Conservation (phyloP, 2,113 vertebrate species). For the Festucalex cinctus region DNA sequence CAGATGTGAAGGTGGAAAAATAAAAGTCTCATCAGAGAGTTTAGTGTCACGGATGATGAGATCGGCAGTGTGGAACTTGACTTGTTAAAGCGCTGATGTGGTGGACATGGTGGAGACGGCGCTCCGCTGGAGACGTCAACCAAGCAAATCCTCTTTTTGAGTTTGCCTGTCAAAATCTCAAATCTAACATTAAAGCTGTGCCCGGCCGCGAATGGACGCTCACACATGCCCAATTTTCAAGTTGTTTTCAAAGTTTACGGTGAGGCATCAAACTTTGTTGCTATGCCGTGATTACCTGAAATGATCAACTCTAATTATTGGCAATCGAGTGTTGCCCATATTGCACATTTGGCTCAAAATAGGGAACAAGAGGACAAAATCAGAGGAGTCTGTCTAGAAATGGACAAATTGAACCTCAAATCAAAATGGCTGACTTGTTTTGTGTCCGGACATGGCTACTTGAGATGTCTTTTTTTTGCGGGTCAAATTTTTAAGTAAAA, state of each 20-base stretch:
- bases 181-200: slow-evolving; percentile 3
- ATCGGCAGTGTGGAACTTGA: slow-evolving; percentile 3
- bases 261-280: not conserved
- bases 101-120: not conserved
- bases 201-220: not conserved
- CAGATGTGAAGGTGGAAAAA: not conserved
- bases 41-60: not conserved
- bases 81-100: slow-evolving; percentile 2
- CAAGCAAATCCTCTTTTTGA: slow-evolving; percentile 3
- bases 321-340: not conserved
- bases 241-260: not conserved
- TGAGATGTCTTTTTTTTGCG: not conserved
- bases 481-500: too few relatives aligned
- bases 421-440: not conserved
- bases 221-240: not conserved
- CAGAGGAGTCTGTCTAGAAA: too few relatives aligned
- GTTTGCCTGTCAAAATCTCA: not conserved
- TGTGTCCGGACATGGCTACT: not conserved
- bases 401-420: too few relatives aligned
- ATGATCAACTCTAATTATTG: not conserved
- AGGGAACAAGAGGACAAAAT: not conserved
- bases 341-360: too few relatives aligned
- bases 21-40: slow-evolving; percentile 3
- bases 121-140: not conserved
- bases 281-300: not conserved